Evolutionary conservation across 1,140 invertebrate genomes (phyloP).

Genomic region (Pomacea maculata): DNA sequence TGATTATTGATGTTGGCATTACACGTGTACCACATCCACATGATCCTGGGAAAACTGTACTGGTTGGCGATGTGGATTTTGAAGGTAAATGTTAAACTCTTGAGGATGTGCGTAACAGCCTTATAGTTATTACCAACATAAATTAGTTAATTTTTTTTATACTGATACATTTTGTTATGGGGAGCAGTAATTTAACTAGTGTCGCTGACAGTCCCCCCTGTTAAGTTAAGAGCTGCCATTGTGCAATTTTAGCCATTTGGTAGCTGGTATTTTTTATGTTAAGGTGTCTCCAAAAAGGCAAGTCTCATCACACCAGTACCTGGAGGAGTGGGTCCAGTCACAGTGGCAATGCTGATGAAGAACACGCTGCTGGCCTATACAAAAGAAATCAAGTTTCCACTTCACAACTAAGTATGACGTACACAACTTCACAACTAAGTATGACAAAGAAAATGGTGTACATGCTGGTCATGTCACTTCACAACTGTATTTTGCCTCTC

Average conservation of each 20-base stretch:
- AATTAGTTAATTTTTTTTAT: too few relatives aligned
- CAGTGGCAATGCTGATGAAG: slow-evolving; percentile 96
- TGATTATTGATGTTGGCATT: slow-evolving; percentile 89
- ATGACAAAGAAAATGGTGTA: background rate
- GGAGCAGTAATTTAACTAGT: too few relatives aligned
- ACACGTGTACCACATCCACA: slow-evolving; percentile 73
- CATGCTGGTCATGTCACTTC: background rate
- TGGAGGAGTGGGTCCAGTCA: slow-evolving; percentile 95
- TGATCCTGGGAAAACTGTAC: slow-evolving; percentile 74
- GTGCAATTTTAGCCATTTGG: too few relatives aligned
- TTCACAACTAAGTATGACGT: background rate
- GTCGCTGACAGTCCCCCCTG: too few relatives aligned
- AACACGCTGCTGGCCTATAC: slow-evolving; percentile 79
- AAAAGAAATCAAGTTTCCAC: slow-evolving; percentile 45
- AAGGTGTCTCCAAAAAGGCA: slow-evolving; percentile 78
- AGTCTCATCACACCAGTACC: slow-evolving; percentile 95
- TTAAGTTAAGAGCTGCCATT: too few relatives aligned
- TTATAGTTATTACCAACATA: too few relatives aligned
- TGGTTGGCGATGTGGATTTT: slow-evolving; percentile 91
- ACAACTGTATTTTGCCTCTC: too few relatives aligned
- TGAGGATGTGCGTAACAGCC: background rate
- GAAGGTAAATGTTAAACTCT: slow-evolving; percentile 64
- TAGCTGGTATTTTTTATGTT: slow-evolving; percentile 17
- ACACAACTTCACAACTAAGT: too few relatives aligned
- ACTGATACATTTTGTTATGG: too few relatives aligned